Evolutionary conservation across 1,140 invertebrate genomes (phyloP).

Genomic region (Megathymus violae): DNA sequence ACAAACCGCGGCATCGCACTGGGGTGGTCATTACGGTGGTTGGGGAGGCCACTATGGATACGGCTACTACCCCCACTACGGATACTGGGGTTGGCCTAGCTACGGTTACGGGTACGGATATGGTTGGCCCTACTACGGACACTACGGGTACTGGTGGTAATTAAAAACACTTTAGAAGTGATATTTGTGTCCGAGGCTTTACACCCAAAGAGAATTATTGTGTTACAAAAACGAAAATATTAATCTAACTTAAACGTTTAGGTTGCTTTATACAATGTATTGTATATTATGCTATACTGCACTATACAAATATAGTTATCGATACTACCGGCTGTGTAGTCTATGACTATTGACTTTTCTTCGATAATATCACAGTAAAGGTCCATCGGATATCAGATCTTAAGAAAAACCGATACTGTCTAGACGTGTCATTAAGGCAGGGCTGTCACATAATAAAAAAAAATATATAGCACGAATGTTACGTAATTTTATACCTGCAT

Average conservation of each 20-base stretch:
- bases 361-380: no score
- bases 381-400: no score
- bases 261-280: not conserved
- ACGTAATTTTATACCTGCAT: no score
- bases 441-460: no score
- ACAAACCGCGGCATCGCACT: conserved; percentile 71
- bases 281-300: not conserved
- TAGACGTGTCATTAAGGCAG: no score
- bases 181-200: conserved; percentile 17
- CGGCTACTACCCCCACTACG: conserved; percentile 38
- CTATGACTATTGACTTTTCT: no score
- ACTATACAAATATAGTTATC: no score
- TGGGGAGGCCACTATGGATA: conserved; percentile 48
- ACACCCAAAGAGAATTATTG: conserved; percentile 24
- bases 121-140: conserved; percentile 61
- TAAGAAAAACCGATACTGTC: no score
- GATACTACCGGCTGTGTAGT: no score
- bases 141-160: conserved; percentile 41
- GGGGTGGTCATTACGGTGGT: conserved; percentile 61
- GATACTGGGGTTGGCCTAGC: conserved; percentile 36
- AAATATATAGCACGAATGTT: no score
- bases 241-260: conserved; percentile 5
- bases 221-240: conserved; percentile 18
- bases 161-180: conserved; percentile 4
- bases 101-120: conserved; percentile 63